Base-by-base conservation (phyloP, 1,140 invertebrate species). In the Ectropis grisescens region DNA sequence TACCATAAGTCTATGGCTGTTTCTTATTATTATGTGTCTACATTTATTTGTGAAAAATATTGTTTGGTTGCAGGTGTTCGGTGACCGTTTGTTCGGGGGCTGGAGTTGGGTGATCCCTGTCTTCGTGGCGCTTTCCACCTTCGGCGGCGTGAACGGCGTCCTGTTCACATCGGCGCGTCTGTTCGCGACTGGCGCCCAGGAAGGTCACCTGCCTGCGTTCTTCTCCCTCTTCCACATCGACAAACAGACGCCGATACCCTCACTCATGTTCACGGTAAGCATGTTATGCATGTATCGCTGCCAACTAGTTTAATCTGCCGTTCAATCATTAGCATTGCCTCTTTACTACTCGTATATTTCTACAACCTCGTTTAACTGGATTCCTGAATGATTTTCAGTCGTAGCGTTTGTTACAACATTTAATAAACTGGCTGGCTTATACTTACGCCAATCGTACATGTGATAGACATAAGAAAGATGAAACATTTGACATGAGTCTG, bases 131-230 rank as follows among this genome's bases (percentile, higher is more conserved):
- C 78, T 97, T 19, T 90, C 89, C 8, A 90, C 88, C 0, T 91
- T 92, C 58, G 95, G 95, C 11, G 93, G 93, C 9, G 93, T 96
- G 0, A 97, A 97, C 68, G 95, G 95, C 9, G 93, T 96, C 22
- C 82, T 97, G 24, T 96, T 97, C 76, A 96, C 95, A 1, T 93
- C 94, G 1, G 91, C 93, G 1, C 85, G 89, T 53, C 84, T 90
- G 2, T 91, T 92, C 54, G 85, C 89, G 11, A 91, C 87, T 2
- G 93, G 93, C 5, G 89, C 92, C 1, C 89, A 93, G 48, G 90
- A 94, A 62, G 91, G 91, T 2, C 93, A 95, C 69, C 85, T 96
- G 69, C 93, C 93, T 0, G 84, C 86, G 32, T 84, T 95, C 43
- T 89, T 95, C 48, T 89, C 91, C 9, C 88, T 91, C 46, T 90